Conservation (phyloP, 2,113 vertebrate genomes). For the Stegastes partitus region DNA sequence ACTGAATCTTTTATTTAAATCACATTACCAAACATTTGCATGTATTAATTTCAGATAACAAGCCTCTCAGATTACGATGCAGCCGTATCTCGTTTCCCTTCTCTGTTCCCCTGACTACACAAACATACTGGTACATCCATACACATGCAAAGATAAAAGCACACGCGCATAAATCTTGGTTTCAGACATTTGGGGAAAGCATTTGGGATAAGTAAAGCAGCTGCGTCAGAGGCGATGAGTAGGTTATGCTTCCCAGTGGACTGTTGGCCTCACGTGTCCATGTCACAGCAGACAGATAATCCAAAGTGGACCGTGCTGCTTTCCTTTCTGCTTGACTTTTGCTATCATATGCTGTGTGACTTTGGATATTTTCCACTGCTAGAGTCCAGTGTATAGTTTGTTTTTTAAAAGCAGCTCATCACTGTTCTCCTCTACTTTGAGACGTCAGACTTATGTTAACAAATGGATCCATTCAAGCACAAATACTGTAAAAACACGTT, state of each 20-base stretch:
- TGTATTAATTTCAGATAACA: not conserved
- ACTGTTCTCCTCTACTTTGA: conserved; percentile 14
- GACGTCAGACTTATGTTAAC: conserved; percentile 6
- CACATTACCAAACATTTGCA: conserved; percentile 1
- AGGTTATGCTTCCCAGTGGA: conserved; percentile 54
- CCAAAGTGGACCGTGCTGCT: conserved; percentile 3
- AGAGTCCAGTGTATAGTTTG: conserved; percentile 29
- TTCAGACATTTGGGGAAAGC: conserved; percentile 59
- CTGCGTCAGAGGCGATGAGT: conserved; percentile 52
- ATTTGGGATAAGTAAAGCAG: conserved; percentile 49
- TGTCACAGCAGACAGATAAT: conserved; percentile 40
- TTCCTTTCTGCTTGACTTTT: conserved; percentile 18
- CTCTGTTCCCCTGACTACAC: not conserved
- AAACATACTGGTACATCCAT: conserved; percentile 2
- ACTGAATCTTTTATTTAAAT: conserved; percentile 8
- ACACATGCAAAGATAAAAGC: conserved; percentile 42
- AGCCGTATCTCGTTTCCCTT: not conserved
- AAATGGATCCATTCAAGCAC: conserved; percentile 9
- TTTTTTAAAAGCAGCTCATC: conserved; percentile 8
- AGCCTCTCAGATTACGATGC: not conserved
- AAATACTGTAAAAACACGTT: not conserved
- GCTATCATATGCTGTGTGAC: not conserved
- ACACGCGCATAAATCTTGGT: conserved; percentile 26
- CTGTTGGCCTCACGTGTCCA: conserved; percentile 20
- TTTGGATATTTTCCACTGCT: conserved; percentile 27